Conservation (phyloP, 2,797 vertebrate genomes). For the Luscinia luscinia region DNA sequence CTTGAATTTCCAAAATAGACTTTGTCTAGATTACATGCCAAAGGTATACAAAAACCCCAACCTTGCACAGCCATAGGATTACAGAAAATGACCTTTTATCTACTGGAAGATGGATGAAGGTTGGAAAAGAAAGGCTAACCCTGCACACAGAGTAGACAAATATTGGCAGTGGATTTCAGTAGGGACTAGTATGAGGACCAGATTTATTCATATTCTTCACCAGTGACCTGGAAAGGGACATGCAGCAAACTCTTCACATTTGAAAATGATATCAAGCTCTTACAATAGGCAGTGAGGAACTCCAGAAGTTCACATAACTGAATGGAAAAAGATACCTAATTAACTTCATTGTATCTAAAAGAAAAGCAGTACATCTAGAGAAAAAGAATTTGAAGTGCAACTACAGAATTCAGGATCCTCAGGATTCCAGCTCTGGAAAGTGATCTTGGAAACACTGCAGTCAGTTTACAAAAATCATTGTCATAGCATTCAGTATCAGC, state of each 20-base stretch:
- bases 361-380: neutral
- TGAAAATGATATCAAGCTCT: neutral
- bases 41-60: neutral
- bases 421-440: neutral
- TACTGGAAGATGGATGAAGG: neutral
- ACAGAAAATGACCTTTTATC: neutral
- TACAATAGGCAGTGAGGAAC: neutral
- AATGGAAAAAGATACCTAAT: neutral
- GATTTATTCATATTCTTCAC: neutral
- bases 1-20: neutral
- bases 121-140: neutral
- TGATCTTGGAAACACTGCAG: neutral
- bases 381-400: neutral
- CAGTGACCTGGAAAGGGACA: neutral
- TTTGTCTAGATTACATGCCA: neutral
- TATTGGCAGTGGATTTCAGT: neutral
- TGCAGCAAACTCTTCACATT: neutral
- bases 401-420: neutral
- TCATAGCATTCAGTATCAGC: neutral
- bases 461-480: neutral
- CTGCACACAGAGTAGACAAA: neutral
- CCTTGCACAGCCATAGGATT: neutral
- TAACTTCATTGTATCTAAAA: neutral
- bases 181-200: neutral
- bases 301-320: neutral